Percentiles rank a stretch among this genome's conserved stretches.
Evolutionary conservation across 2,888 invertebrate genomes (phyloP).

Genomic region (Calameuta pallipes): DNA sequence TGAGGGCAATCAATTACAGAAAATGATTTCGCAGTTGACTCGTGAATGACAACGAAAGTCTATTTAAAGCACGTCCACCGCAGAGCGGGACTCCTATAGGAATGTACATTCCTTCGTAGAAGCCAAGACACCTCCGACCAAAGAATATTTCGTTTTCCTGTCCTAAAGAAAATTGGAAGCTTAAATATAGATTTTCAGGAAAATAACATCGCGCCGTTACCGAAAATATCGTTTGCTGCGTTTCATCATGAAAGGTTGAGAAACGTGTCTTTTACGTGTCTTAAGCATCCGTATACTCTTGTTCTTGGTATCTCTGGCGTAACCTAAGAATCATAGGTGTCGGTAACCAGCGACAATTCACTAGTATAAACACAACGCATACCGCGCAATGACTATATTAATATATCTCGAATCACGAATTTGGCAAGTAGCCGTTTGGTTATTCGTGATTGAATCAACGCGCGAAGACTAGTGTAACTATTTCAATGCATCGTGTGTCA

Average conservation of each 20-base stretch:
- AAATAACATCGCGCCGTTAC: constrained; percentile 15
- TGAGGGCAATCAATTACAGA: too few relatives aligned
- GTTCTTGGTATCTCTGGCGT: too few relatives aligned
- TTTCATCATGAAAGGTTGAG: neutral
- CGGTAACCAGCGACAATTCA: too few relatives aligned
- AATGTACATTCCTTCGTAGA: constrained; percentile 27
- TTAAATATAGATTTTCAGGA: constrained; percentile 41
- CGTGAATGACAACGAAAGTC: too few relatives aligned
- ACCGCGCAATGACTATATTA: too few relatives aligned
- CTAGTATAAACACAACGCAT: too few relatives aligned
- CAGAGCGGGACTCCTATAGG: too few relatives aligned
- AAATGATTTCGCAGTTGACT: too few relatives aligned
- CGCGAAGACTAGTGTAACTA: constrained; percentile 44
- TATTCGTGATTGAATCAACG: constrained; percentile 36
- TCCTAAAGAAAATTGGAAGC: constrained; percentile 42
- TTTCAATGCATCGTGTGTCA: constrained; percentile 53
- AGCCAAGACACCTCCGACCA: constrained; percentile 40
- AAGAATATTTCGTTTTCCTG: constrained; percentile 42
- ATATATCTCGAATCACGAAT: too few relatives aligned
- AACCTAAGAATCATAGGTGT: too few relatives aligned
- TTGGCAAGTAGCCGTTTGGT: too few relatives aligned
- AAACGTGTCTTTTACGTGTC: neutral
- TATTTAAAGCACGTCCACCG: too few relatives aligned
- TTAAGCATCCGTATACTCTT: constrained; percentile 3
- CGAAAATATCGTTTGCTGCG: constrained; percentile 13